Evolutionary conservation across 1,140 invertebrate genomes (phyloP), one percentile per base, ranked within the genome.

Genomic region (Bombus huntii): DNA sequence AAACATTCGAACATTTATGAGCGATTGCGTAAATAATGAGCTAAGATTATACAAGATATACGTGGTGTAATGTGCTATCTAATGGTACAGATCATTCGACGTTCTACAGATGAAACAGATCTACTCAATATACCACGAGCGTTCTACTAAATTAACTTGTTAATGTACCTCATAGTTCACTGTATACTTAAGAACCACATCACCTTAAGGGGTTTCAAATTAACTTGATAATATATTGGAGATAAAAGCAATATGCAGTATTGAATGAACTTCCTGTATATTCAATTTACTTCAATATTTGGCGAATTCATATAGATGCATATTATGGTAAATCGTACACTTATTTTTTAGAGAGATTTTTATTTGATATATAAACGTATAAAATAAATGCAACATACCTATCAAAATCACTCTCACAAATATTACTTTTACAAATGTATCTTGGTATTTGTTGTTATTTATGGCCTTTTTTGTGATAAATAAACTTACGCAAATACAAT

Each of bases 61-160:
- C 22, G 1, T 39, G 25, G 9, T 25, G 22, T 2, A 39, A 34
- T 39, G 3, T 3, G 28, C 6, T 28, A 42, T n/a, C 28, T 12
- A 72, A n/a, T 42, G 15, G 25, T 6, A 42, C 2, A n/a, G 28
- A 42, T 37, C 12, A 42, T 71, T 71, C 37, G 1, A n/a, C 2
- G 28, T 42, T 70, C 10, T 39, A 62, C 28, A n/a, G 15, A 9
- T 2, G 34, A 15, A 39, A n/a, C 39, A 42, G 39, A 72, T 6
- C 25, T 42, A 72, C 2, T 42, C 39, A n/a, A 71, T 13, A 42
- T 71, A 42, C 39, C 28, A 72, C 18, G 3, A n/a, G 1, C 39
- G 39, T 72, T 72, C 39, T 42, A 72, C 39, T n/a, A n/a, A 42
- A 72, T 72, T 72, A 72, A 72, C 39, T 42, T 42, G 70, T 42